Conservation (phyloP, 2,888 invertebrate genomes). For the Andrena dorsata region DNA sequence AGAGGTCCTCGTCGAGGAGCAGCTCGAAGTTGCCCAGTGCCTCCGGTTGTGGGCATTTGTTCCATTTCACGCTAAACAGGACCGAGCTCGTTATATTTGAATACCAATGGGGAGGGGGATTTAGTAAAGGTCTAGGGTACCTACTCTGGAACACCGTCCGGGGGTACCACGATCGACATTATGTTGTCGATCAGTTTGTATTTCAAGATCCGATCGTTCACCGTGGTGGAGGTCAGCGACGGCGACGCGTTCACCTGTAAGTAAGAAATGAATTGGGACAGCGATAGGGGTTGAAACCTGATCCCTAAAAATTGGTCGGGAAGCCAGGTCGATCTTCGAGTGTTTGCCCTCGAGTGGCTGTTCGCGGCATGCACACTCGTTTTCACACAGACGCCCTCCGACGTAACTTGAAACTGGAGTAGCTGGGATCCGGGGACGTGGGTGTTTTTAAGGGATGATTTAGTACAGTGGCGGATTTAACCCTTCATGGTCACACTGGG, state of each 20-base stretch:
- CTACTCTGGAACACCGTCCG: constrained; percentile 94
- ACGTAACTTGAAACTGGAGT: constrained; percentile 19
- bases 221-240: constrained; percentile 96
- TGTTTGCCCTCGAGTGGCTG: background rate
- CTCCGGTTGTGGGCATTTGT: constrained; percentile 91
- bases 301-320: background rate
- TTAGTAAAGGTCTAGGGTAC: constrained; percentile 68
- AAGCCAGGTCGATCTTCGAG: background rate
- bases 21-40: constrained; percentile 94
- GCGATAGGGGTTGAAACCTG: background rate
- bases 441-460: too few relatives aligned
- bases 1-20: constrained; percentile 93
- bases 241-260: constrained; percentile 96
- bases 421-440: background rate
- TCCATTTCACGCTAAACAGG: constrained; percentile 90
- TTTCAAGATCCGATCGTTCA: constrained; percentile 96
- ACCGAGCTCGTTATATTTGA: background rate
- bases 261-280: background rate
- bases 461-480: too few relatives aligned
- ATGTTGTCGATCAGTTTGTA: constrained; percentile 97
- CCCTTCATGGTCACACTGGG: too few relatives aligned
- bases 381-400: background rate
- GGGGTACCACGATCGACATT: constrained; percentile 94
- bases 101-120: background rate
- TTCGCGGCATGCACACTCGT: background rate